A percentile compares a stretch with the other conserved stretches of the same genome.
These are phyloP conservation scores for Pseudoips prasinana DNA, from an alignment of 2,888 invertebrate genomes.

Conservation along the genomic window DNA sequence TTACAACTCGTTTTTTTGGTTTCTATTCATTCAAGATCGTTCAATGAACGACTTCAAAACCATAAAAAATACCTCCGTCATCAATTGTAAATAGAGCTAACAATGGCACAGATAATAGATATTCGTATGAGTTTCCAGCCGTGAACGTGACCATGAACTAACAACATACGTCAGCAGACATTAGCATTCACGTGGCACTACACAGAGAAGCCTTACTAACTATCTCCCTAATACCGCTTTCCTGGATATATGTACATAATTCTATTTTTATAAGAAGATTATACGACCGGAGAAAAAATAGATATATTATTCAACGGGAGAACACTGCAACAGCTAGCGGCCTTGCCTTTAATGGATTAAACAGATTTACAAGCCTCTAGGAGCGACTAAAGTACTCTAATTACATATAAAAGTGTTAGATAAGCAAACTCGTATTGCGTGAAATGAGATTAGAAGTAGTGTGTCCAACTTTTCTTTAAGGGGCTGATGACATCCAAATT, in stretches of 20 bases:
- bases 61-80: constrained; percentile 1
- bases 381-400: constrained; percentile 9
- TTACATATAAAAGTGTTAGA: too few relatives aligned
- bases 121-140: constrained; percentile 39
- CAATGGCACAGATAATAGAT: constrained; percentile 14
- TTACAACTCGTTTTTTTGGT: too few relatives aligned
- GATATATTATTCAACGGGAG: constrained; percentile 33
- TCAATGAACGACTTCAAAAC: not conserved
- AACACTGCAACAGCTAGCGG: constrained; percentile 12
- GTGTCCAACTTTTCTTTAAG: too few relatives aligned
- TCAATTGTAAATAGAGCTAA: constrained; percentile 11
- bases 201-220: constrained; percentile 61
- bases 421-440: too few relatives aligned
- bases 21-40: not conserved
- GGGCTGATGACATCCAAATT: too few relatives aligned
- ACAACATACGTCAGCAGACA: constrained; percentile 40
- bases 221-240: constrained; percentile 22
- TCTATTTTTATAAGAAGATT: constrained; percentile 55
- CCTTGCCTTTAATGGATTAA: constrained; percentile 33
- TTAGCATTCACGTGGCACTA: constrained; percentile 41
- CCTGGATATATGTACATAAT: constrained; percentile 32
- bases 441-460: too few relatives aligned
- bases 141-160: constrained; percentile 69
- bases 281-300: constrained; percentile 27
- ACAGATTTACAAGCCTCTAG: constrained; percentile 19